A percentile compares a stretch with the other conserved stretches of the same genome.
Evolutionary conservation across 1,140 invertebrate species (phyloP).

Genomic region (Eueides isabella): DNA sequence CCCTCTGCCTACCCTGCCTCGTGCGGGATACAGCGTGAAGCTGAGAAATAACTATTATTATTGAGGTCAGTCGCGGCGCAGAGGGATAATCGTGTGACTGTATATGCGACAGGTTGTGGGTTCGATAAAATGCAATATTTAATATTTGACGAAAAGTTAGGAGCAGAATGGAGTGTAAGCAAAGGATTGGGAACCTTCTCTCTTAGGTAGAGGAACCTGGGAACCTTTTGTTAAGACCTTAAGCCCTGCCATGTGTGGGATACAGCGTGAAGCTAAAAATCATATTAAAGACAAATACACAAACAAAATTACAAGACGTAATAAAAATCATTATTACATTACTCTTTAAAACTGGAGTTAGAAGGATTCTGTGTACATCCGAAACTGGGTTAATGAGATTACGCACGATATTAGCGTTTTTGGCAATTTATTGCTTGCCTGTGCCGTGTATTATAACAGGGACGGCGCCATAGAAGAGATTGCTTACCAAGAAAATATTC

Average conservation of each 20-base stretch:
- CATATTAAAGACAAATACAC: not conserved
- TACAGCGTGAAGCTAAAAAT: not conserved
- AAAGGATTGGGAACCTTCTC: too few relatives aligned
- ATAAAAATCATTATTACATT: not conserved
- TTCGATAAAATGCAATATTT: too few relatives aligned
- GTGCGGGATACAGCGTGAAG: too few relatives aligned
- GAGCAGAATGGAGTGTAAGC: too few relatives aligned
- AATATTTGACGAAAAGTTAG: too few relatives aligned
- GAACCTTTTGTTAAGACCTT: too few relatives aligned
- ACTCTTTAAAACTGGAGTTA: not conserved
- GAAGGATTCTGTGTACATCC: not conserved
- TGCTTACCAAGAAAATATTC: not conserved
- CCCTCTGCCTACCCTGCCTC: too few relatives aligned
- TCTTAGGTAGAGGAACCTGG: too few relatives aligned
- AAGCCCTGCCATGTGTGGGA: not conserved
- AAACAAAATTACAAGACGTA: not conserved
- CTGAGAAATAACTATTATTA: too few relatives aligned
- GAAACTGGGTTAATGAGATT: not conserved
- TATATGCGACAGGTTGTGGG: too few relatives aligned
- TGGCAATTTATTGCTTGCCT: not conserved
- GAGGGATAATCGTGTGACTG: too few relatives aligned
- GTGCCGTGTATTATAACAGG: not conserved
- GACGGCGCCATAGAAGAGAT: not conserved
- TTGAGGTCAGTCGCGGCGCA: too few relatives aligned
- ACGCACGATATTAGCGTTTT: constrained; percentile 9